Percentiles rank a stretch among this genome's conserved stretches.
phyloP scores from a whole-genome alignment of 2,113 vertebrate species.

The Tiliqua scincoides region DNA sequence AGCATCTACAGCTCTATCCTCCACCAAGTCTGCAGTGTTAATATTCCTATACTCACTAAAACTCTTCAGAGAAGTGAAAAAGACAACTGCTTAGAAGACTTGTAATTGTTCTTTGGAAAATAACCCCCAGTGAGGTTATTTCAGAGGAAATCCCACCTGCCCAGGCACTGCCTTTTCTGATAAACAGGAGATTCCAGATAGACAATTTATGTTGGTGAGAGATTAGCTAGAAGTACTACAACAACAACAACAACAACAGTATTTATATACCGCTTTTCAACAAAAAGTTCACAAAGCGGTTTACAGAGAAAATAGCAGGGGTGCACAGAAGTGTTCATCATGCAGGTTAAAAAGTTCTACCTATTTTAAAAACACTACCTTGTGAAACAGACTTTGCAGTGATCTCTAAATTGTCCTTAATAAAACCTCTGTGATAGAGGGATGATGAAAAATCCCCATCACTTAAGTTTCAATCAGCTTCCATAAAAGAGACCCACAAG shows the following conservation, averaged over 20 bases:
- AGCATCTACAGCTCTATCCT: no score
- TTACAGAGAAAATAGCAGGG: no score
- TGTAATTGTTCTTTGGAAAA: neutral
- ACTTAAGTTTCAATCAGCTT: neutral
- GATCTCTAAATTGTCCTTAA: slow-evolving; percentile 8
- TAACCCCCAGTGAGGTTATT: slow-evolving; percentile 1
- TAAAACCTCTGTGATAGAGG: neutral
- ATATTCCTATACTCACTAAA: neutral
- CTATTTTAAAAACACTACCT: neutral
- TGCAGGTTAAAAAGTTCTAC: neutral
- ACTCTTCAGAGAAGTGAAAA: neutral
- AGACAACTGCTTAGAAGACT: neutral
- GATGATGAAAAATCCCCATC: neutral
- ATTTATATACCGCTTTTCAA: no score
- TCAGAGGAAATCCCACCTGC: slow-evolving; percentile 43
- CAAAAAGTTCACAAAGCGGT: no score
- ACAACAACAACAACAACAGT: no score
- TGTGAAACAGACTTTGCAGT: slow-evolving; percentile 15
- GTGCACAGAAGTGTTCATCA: neutral
- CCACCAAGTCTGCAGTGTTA: neutral
- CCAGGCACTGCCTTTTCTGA: slow-evolving; percentile 37
- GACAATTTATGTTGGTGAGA: neutral
- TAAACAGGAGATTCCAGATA: neutral
- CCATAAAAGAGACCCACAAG: neutral
- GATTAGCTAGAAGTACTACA: neutral